Evolutionary conservation across 2,113 vertebrate genomes (phyloP).

Genomic region (Scolopax mira): DNA sequence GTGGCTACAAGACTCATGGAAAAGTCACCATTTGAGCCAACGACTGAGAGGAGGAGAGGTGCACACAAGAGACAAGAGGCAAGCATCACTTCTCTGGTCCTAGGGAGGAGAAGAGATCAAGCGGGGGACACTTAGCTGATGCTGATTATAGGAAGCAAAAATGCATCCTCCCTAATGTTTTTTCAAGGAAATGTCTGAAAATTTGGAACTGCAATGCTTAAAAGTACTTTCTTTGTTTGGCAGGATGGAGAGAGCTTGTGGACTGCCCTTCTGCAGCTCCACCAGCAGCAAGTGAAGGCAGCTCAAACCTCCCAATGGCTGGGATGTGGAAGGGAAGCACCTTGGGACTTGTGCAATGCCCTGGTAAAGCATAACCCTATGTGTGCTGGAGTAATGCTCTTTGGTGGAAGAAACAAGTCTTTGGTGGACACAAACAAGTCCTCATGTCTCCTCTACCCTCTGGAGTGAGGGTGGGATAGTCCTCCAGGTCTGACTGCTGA

Average conservation of each 20-base stretch:
- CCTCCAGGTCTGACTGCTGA: not conserved
- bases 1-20: not conserved
- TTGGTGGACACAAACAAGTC: not conserved
- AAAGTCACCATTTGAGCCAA: not conserved
- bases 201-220: not conserved
- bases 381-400: not conserved
- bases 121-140: not conserved
- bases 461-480: not conserved
- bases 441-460: not conserved
- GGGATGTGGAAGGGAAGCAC: not conserved
- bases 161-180: not conserved
- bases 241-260: not conserved
- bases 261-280: not conserved
- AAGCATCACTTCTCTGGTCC: not conserved
- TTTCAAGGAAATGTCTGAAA: not conserved
- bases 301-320: not conserved
- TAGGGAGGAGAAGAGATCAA: not conserved
- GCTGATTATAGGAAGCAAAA: not conserved
- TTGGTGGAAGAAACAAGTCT: not conserved
- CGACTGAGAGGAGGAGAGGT: not conserved
- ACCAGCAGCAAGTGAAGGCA: not conserved
- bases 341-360: not conserved
- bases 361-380: not conserved
- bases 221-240: not conserved
- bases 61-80: not conserved